Conservation (phyloP, 2,888 invertebrate species). For the Andrena minutula region DNA sequence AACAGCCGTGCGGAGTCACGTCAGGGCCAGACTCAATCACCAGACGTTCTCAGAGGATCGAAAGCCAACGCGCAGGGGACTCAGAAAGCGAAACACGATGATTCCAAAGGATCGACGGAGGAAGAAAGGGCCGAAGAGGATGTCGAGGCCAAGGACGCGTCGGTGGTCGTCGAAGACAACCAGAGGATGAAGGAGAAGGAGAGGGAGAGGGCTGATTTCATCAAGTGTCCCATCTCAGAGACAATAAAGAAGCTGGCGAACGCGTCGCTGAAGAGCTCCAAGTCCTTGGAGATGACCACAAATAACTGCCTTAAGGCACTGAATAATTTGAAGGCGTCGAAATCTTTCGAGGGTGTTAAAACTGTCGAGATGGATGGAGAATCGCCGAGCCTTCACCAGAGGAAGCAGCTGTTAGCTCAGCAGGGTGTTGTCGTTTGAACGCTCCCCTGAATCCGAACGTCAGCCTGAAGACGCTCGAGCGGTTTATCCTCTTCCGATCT, state of each 20-base stretch:
- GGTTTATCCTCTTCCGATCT: background rate
- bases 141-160: conserved; percentile 42
- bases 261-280: conserved; percentile 81
- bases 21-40: conserved; percentile 16
- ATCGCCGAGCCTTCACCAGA: conserved; percentile 82
- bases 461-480: conserved; percentile 4
- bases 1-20: conserved; percentile 14
- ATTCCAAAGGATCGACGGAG: conserved; percentile 49
- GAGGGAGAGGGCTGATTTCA: conserved; percentile 79
- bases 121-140: conserved; percentile 34
- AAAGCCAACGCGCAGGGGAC: conserved; percentile 21
- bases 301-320: conserved; percentile 78
- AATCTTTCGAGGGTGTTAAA: conserved; percentile 74
- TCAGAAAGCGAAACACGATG: conserved; percentile 33
- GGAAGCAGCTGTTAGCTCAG: conserved; percentile 82
- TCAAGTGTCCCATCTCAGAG: conserved; percentile 83
- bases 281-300: conserved; percentile 78
- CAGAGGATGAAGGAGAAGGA: conserved; percentile 71
- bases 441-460: background rate
- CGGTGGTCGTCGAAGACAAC: conserved; percentile 44
- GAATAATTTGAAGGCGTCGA: conserved; percentile 76
- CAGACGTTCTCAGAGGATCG: conserved; percentile 30
- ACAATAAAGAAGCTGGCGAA: conserved; percentile 83
- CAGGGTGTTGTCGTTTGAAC: conserved; percentile 82
- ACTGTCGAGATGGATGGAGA: conserved; percentile 76